Evolutionary conservation across 2,797 vertebrate genomes (phyloP).

Genomic region (Sebastiscus tertius): DNA sequence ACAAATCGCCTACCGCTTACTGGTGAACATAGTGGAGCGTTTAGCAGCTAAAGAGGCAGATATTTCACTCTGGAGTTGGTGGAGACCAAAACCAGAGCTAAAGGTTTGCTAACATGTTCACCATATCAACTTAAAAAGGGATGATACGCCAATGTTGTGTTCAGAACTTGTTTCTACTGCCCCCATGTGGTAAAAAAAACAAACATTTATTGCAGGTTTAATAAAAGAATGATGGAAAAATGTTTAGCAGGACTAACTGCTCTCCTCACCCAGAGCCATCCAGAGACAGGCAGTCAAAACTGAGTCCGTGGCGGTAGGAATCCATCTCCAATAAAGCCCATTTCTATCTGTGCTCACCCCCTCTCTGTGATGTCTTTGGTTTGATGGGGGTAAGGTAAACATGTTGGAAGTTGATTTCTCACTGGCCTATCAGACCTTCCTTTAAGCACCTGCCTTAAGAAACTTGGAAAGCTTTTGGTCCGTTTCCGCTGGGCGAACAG

Average conservation of each 20-base stretch:
- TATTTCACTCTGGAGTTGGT: neutral
- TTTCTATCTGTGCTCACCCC: neutral
- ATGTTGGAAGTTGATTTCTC: neutral
- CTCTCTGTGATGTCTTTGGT: conserved; percentile 9
- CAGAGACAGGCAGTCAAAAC: neutral
- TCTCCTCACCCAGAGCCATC: neutral
- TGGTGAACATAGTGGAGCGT: neutral
- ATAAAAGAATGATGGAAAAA: neutral
- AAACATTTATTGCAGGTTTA: neutral
- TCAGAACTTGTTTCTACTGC: neutral
- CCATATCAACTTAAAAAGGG: neutral
- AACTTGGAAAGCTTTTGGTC: neutral
- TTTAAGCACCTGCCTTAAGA: neutral
- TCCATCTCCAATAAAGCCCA: neutral
- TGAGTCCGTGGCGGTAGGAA: neutral
- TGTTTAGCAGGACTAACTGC: neutral
- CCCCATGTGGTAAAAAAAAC: too few relatives aligned
- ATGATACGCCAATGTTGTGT: neutral
- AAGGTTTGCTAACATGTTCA: neutral
- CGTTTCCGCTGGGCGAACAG: neutral
- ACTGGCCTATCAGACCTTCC: neutral
- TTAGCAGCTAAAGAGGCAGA: neutral
- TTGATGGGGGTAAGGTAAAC: neutral
- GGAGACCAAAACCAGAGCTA: neutral
- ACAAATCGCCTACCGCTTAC: neutral